These are phyloP conservation scores for Sycon ciliatum DNA, from an alignment of 37 sponge, comb jelly and placozoan species.

Conservation along the genomic window DNA sequence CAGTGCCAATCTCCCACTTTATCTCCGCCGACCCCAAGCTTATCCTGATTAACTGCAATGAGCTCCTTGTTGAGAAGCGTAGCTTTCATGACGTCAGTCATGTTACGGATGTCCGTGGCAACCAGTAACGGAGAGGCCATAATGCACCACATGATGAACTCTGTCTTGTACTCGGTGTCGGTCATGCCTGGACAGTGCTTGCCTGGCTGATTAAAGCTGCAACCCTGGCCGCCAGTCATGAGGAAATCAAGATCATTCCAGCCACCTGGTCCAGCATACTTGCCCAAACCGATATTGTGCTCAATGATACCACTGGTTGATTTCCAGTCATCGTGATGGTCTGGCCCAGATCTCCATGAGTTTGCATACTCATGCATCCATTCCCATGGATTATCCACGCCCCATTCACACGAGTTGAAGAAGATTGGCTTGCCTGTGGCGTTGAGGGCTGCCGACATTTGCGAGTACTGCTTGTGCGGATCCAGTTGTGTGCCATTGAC, in stretches of 20 bases:
- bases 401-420: slow-evolving; percentile 81
- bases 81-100: slow-evolving; percentile 58
- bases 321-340: slow-evolving; percentile 67
- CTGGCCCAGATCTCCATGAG: slow-evolving; percentile 74
- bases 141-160: slow-evolving; percentile 71
- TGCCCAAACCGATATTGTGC: slow-evolving; percentile 45
- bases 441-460: slow-evolving; percentile 71
- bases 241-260: slow-evolving; percentile 92
- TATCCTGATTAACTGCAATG: slow-evolving; percentile 68
- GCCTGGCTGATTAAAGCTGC: slow-evolving; percentile 9
- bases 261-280: slow-evolving; percentile 66
- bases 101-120: slow-evolving; percentile 60
- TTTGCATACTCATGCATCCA: slow-evolving; percentile 72
- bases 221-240: slow-evolving; percentile 84
- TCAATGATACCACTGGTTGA: slow-evolving; percentile 67
- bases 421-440: slow-evolving; percentile 58
- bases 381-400: slow-evolving; percentile 64
- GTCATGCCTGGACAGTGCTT: slow-evolving; percentile 68
- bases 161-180: slow-evolving; percentile 64
- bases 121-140: slow-evolving; percentile 54
- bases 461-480: slow-evolving; percentile 52
- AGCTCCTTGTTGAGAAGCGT: slow-evolving; percentile 58
- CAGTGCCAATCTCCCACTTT: slow-evolving; percentile 32
- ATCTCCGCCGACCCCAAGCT: slow-evolving; percentile 39
- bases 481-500: slow-evolving; percentile 66